Conservation (phyloP, 2,113 vertebrate genomes). For the Carassius gibelio region DNA sequence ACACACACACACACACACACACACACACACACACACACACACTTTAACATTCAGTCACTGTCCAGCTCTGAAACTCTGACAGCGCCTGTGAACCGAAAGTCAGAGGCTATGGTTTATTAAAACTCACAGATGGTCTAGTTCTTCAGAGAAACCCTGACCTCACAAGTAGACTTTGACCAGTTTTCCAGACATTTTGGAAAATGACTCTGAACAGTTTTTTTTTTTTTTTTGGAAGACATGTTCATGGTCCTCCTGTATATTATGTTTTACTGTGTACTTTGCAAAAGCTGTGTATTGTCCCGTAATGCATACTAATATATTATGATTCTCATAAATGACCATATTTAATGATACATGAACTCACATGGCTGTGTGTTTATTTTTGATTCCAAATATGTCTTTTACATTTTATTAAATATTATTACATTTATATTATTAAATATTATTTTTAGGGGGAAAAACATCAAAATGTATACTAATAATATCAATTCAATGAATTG, state of each 20-base stretch:
- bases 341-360: constrained; percentile 97
- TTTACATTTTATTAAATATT: not conserved
- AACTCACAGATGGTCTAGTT: constrained; percentile 2
- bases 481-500: not conserved
- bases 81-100: no score
- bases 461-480: not conserved
- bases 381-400: constrained; percentile 34
- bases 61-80: no score
- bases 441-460: not conserved
- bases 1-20: no score
- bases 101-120: no score
- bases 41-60: no score
- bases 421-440: not conserved
- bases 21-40: no score
- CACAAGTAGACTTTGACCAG: constrained; percentile 51
- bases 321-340: constrained; percentile 99
- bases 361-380: constrained; percentile 84
- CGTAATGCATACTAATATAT: constrained; percentile 99
- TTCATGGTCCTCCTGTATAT: constrained; percentile 89
- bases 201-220: constrained; percentile 54
- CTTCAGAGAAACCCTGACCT: constrained; percentile 44
- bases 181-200: constrained; percentile 60
- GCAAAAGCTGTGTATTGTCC: constrained; percentile 86
- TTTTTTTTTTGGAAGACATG: constrained; percentile 62
- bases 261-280: constrained; percentile 87